Conservation (phyloP, 2,888 invertebrate genomes). For the Chymomyza procnemis region DNA sequence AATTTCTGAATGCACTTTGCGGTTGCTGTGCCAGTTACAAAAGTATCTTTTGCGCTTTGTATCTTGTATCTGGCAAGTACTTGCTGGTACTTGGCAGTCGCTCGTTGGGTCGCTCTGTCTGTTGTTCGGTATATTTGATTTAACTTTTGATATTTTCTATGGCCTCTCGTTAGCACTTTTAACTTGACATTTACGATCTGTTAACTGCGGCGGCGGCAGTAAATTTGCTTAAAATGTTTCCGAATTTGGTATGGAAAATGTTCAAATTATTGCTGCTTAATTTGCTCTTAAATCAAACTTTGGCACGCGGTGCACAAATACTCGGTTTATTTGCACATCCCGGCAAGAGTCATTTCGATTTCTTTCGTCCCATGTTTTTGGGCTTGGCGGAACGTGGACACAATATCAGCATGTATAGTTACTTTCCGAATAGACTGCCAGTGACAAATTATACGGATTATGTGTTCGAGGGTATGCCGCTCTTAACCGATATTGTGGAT, state of each 20-base stretch:
- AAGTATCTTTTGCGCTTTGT: slow-evolving; percentile 13
- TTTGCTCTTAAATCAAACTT: neutral
- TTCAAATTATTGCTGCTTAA: slow-evolving; percentile 2
- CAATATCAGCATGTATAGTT: slow-evolving; percentile 78
- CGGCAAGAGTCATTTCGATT: slow-evolving; percentile 78
- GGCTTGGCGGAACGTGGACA: slow-evolving; percentile 78
- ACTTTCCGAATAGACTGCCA: slow-evolving; percentile 75
- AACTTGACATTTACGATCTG: neutral
- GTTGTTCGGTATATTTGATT: neutral
- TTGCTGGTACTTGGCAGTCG: neutral
- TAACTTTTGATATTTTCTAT: slow-evolving; percentile 30
- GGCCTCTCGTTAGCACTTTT: slow-evolving; percentile 7
- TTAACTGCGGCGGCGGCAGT: neutral
- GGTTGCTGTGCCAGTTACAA: slow-evolving; percentile 11
- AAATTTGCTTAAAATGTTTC: neutral
- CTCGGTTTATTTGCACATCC: slow-evolving; percentile 77
- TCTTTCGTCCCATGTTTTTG: slow-evolving; percentile 77
- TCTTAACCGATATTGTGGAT: slow-evolving; percentile 66
- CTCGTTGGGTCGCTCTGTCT: too few species aligned
- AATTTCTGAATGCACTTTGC: slow-evolving; percentile 13
- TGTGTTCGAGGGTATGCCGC: slow-evolving; percentile 57
- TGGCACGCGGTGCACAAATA: slow-evolving; percentile 52
- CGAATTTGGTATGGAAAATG: neutral
- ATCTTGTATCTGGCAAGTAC: neutral
- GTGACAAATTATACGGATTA: slow-evolving; percentile 71